Evolutionary conservation across 2,797 vertebrate species (phyloP), one percentile per base, ranked within the genome.

Genomic region (Ctenopoma kingsleyae): DNA sequence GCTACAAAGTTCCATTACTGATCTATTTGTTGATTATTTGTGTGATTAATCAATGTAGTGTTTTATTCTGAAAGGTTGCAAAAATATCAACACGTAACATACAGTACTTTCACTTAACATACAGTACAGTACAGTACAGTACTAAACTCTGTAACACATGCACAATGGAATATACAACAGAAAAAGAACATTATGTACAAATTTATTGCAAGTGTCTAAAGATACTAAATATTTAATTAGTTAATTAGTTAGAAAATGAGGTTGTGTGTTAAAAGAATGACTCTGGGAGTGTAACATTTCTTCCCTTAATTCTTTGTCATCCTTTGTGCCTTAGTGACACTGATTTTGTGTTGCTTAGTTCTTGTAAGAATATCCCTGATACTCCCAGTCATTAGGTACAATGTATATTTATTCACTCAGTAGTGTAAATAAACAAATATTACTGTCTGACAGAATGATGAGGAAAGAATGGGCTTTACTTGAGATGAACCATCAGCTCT

Each of bases 391-490:
- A 79, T 40, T 40, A 40, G 38, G 38, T 40, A 15, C 12, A 16
- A 40, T 40, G 38, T 16, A 16, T 15, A 15, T 16, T 15, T 40
- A 15, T 40, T 40, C 38, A 16, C 13, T 40, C 13, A 40, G 15
- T 36, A 16, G 10, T 16, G 12, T 16, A 40, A 40, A 40, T 40
- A 40, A 40, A 15, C 12, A 40, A 15, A 40, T 11, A 15, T 74
- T 74, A 74, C 74, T 46, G 74, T 90, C 67, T 91, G 87, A 90
- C 87, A 90, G 88, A 86, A 90, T 91, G 89, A 90, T 84, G 64
- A 86, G 85, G 87, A 87, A 85, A 74, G 75, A 73, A 64, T 59
- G 69, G 74, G 71, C 85, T 85, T 84, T 89, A 92, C 89, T 89
- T 82, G 79, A 82, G 87, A 91, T 88, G 83, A 91, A 82, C 84